Base-by-base conservation (phyloP, 1,140 invertebrate species). In the Pissodes strobi region DNA sequence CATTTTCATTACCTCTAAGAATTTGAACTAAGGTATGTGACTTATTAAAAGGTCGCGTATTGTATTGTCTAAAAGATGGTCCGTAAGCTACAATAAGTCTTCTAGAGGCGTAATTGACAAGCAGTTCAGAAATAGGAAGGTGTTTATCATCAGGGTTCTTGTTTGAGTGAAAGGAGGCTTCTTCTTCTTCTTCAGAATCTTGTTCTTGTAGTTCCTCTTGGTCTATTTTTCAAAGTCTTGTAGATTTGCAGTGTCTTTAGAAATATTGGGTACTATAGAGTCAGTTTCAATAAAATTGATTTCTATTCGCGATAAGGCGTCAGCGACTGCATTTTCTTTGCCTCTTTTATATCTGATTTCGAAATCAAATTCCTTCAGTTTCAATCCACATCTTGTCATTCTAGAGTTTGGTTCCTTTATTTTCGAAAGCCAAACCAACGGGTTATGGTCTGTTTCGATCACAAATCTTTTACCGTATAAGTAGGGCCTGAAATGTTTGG, bases 401-500 rank as follows among this genome's bases (percentile, higher is more conserved):
- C n/a, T n/a, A n/a, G n/a, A n/a, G n/a, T n/a, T n/a, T n/a, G n/a
- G n/a, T n/a, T n/a, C n/a, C n/a, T n/a, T n/a, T n/a, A n/a, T n/a
- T n/a, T n/a, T n/a, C n/a, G n/a, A n/a, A n/a, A n/a, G n/a, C n/a
- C n/a, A n/a, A n/a, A n/a, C n/a, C n/a, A n/a, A n/a, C n/a, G n/a
- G n/a, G n/a, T n/a, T n/a, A n/a, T n/a, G n/a, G n/a, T n/a, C n/a
- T n/a, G n/a, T n/a, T n/a, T n/a, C n/a, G n/a, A n/a, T n/a, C n/a
- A n/a, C n/a, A n/a, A n/a, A n/a, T n/a, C n/a, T 68, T 8, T 27
- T 55, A 17, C 70, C 72, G 61, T 64, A 71, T 0, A 72, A 19
- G 27, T 72, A 74, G 5, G 52, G 61, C 52, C 69, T 30, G 34
- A 74, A 74, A 56, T 72, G 67, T 57, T 71, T 68, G 18, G 45